phyloP scores from a whole-genome alignment of 2,113 vertebrate genomes.

The Centrocercus urophasianus region DNA sequence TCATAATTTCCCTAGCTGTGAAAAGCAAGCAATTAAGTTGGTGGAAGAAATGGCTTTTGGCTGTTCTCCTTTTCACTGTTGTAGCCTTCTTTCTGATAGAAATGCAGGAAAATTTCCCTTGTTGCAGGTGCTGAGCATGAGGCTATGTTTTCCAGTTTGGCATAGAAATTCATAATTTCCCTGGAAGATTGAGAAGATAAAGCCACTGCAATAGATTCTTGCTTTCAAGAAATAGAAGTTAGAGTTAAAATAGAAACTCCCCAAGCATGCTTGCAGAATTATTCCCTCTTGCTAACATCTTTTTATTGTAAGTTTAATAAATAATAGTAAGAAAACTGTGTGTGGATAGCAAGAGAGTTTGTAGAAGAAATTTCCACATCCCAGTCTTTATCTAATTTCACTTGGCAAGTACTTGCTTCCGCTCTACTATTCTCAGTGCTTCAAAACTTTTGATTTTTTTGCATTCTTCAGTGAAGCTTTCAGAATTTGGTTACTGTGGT shows the following conservation, averaged over 20 bases:
- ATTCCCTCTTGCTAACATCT: rapidly evolving
- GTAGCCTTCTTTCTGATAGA: not conserved
- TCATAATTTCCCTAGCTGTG: not conserved
- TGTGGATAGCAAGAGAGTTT: not conserved
- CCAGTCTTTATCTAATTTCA: not conserved
- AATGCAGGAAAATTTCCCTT: not conserved
- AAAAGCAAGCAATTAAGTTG: not conserved
- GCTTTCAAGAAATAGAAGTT: not conserved
- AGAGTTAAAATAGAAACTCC: not conserved
- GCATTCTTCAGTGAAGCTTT: not conserved
- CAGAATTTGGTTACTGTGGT: not conserved
- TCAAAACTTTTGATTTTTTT: not conserved
- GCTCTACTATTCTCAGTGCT: not conserved
- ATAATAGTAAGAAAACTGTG: not conserved
- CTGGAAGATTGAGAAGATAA: not conserved
- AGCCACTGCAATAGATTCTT: rapidly evolving
- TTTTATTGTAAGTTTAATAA: not conserved
- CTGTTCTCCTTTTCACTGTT: not conserved
- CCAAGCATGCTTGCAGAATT: not conserved
- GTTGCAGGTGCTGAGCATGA: not conserved
- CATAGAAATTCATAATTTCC: not conserved
- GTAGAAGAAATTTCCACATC: not conserved
- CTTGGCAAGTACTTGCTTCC: not conserved
- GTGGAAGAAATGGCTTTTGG: not conserved
- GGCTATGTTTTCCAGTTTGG: not conserved